Base-by-base conservation (phyloP, 2,113 vertebrate genomes). In the Ceratotherium simum region DNA sequence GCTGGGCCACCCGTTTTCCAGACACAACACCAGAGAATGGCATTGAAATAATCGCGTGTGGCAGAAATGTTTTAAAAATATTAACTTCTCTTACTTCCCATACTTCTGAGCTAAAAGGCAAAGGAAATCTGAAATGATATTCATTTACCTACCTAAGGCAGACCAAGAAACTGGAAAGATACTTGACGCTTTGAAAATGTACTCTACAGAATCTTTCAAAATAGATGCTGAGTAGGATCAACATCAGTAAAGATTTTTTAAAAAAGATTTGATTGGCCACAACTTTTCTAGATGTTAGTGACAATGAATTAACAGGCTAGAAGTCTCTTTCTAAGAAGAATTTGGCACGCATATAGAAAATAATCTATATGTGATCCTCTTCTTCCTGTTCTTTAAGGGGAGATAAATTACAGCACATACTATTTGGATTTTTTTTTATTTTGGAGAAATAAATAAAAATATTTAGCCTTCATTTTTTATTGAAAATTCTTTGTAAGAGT, bases 121-220 rank as follows among this genome's bases (percentile, higher is more conserved):
- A 86, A 81, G 7, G 48, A 97, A 98, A 97, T 91, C 4, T 7
- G 79, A 97, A 98, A 67, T 3, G 23, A 97, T 58, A 48, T 51
- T 94, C 21, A 67, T 89, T 98, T 46, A 0, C 70, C 62, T 90
- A 70, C 73, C 69, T 36, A 86, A 97, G 90, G 83, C 39, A 90
- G 70, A 96, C 21, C 14, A 62, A 85, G 51, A 80, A 92, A 85
- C 76, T 42, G 21, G n/a, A 82, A 87, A 94, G 76, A 69, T n/a
- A 27, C 42, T 81, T 78, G 70, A 58, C 62, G 42, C 29, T 95
- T 96, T 96, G 82, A 54, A 90, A 96, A 94, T 73, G 39, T 21
- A 31, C 58, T 70, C 56, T 79, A 31, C 36, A 96, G 64, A 96
- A 94, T 54, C 67, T 97, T 97, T 97, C 64, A 86, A 85, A 93